A percentile compares a stretch with the other conserved stretches of the same genome.
These are phyloP conservation scores for Pentalonia nigronervosa DNA, from an alignment of 1,140 invertebrate genomes.

Conservation along the genomic window DNA sequence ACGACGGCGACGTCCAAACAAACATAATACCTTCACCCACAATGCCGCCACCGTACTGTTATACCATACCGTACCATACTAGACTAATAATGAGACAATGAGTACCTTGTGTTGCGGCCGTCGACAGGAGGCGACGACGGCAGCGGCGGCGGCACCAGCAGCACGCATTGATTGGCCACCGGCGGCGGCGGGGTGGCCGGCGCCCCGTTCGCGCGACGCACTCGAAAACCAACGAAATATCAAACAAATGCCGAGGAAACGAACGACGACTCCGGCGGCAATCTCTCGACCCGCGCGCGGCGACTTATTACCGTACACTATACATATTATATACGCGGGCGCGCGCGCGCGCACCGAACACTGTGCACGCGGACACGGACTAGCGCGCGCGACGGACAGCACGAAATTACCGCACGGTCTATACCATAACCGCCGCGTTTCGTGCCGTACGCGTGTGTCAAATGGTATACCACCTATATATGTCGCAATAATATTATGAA, in stretches of 20 bases:
- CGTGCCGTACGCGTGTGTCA: background rate
- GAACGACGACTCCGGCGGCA: background rate
- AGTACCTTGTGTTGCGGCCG: conserved; percentile 32
- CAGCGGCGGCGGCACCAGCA: background rate
- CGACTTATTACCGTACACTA: background rate
- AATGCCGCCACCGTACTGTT: background rate
- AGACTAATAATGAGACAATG: no score
- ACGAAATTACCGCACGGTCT: no score
- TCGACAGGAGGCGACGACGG: conserved; percentile 36
- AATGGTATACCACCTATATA: background rate
- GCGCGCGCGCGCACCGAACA: background rate
- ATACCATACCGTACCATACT: background rate
- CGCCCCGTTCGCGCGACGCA: conserved; percentile 39
- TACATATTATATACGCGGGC: conserved; percentile 1
- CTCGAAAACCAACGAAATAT: conserved; percentile 17
- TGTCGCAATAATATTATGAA: background rate
- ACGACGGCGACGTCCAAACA: background rate
- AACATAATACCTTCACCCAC: background rate
- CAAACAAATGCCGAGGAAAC: background rate
- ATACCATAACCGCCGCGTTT: background rate
- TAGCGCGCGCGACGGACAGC: background rate
- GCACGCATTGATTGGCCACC: conserved; percentile 57
- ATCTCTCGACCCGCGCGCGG: background rate
- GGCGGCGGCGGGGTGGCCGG: conserved; percentile 45
- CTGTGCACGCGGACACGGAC: background rate